These are phyloP conservation scores for Drosophila koepferae DNA, from an alignment of 2,888 invertebrate genomes.

Conservation along the genomic window DNA sequence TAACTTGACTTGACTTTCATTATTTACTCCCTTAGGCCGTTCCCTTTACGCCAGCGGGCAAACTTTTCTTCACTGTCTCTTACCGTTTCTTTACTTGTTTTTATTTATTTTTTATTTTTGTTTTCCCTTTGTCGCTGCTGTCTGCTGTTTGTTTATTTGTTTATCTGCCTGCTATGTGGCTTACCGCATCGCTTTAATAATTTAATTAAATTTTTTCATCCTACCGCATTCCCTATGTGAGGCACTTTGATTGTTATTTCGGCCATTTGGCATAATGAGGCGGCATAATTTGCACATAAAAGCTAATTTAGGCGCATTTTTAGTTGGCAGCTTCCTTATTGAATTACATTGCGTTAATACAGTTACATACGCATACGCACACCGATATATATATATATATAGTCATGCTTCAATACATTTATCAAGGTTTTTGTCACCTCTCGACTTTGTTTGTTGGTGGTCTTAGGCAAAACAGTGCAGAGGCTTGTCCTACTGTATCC, in stretches of 20 bases:
- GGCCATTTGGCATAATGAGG: constrained; percentile 72
- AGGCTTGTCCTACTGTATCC: too few relatives aligned
- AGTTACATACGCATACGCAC: constrained; percentile 6
- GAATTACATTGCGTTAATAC: constrained; percentile 50
- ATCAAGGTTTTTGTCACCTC: too few relatives aligned
- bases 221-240: constrained; percentile 21
- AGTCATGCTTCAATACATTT: not conserved
- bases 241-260: constrained; percentile 68
- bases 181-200: constrained; percentile 73
- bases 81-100: constrained; percentile 28
- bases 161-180: constrained; percentile 60
- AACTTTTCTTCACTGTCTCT: constrained; percentile 64
- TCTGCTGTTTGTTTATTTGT: constrained; percentile 45
- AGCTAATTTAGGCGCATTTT: constrained; percentile 64
- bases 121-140: constrained; percentile 21
- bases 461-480: too few relatives aligned
- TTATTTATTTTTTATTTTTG: not conserved
- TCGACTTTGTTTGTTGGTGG: too few relatives aligned
- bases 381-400: not conserved
- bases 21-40: constrained; percentile 47
- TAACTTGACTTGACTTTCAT: constrained; percentile 61
- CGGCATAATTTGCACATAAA: constrained; percentile 73
- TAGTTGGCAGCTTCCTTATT: constrained; percentile 63
- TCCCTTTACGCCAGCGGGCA: constrained; percentile 16
- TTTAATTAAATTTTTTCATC: constrained; percentile 67